Base-by-base conservation (phyloP, 2,888 invertebrate species). In the Meiosimyza platycephala region DNA sequence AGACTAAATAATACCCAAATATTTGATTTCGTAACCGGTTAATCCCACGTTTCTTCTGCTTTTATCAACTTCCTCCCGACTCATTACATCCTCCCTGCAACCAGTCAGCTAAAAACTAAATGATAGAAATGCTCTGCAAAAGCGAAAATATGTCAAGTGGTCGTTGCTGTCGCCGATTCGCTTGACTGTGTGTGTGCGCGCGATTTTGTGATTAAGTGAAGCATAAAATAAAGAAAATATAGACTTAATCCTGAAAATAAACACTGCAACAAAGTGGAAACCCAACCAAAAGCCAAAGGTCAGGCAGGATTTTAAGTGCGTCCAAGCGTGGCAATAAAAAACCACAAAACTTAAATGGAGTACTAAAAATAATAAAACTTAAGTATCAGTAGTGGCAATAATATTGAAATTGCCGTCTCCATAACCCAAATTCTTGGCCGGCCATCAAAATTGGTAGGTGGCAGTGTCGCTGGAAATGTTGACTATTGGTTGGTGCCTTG, bases 191-290 rank as follows among this genome's bases (percentile, higher is more conserved):
- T 40, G 9, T 57, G 11, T 18, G 55, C 18, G 22, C 28, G 57
- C 57, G 22, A 28, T 22, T 12, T 28, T 15, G 18, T 57, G 57
- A 57, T 57, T 57, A 57, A 57, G 57, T 57, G 22, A 28, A 57
- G 57, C 57, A 18, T 12, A 57, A 57, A 57, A 57, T n/a, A 62
- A 40, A 40, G 40, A 40, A 40, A 40, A 40, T 40, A 40, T 9
- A 9, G 40, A 40, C 40, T 40, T 40, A 40, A 40, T 40, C 40
- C 40, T 9, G 6, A 40, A 9, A 40, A 40, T 40, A 40, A 40
- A 40, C 40, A 40, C 9, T 40, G 9, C 40, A 40, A 9, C 40
- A 40, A 40, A 40, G 40, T 40, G 9, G 2, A 40, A 7, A 6
- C 9, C 9, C 5, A 40, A 40, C 9, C 9, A 40, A 40, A 40